Percentiles rank a stretch among this genome's conserved stretches.
Conservation (phyloP, 2,113 vertebrate species). For the Xenopus laevis region DNA sequence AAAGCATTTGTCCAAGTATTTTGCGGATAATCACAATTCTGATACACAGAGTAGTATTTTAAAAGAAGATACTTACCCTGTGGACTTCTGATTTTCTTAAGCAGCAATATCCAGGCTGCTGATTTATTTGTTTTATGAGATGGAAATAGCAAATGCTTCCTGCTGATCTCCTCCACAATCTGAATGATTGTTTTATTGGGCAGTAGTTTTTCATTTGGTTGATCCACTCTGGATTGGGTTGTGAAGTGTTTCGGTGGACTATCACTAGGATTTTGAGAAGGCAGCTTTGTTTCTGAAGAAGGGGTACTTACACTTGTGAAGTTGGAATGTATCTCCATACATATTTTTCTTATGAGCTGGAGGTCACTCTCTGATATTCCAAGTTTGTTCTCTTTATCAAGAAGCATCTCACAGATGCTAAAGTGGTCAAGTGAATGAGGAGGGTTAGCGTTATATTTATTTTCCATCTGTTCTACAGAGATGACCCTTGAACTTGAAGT, state of each 20-base stretch:
- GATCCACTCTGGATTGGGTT: background rate
- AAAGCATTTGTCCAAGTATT: no score
- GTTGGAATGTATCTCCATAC: constrained; percentile 13
- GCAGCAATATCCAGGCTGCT: constrained; percentile 24
- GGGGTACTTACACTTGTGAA: constrained; percentile 17
- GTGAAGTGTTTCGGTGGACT: background rate
- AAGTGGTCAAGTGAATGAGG: background rate
- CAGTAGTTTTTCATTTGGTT: background rate
- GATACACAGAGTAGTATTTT: background rate
- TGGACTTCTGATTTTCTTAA: constrained; percentile 25
- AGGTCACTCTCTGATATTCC: constrained; percentile 19
- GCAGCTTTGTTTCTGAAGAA: constrained; percentile 2
- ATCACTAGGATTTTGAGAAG: background rate
- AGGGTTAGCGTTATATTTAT: background rate
- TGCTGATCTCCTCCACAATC: constrained; percentile 30
- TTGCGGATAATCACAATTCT: no score
- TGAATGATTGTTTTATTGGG: constrained; percentile 22
- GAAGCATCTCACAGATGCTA: constrained; percentile 24
- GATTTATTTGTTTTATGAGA: background rate
- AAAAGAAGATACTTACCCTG: constrained; percentile 20
- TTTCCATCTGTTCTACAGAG: constrained; percentile 7
- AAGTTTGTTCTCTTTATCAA: constrained; percentile 20
- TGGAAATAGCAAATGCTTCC: background rate
- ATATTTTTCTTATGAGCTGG: constrained; percentile 8
- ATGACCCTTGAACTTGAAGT: background rate